Conservation (phyloP, 1,140 invertebrate genomes). For the Heliconius hewitsoni region DNA sequence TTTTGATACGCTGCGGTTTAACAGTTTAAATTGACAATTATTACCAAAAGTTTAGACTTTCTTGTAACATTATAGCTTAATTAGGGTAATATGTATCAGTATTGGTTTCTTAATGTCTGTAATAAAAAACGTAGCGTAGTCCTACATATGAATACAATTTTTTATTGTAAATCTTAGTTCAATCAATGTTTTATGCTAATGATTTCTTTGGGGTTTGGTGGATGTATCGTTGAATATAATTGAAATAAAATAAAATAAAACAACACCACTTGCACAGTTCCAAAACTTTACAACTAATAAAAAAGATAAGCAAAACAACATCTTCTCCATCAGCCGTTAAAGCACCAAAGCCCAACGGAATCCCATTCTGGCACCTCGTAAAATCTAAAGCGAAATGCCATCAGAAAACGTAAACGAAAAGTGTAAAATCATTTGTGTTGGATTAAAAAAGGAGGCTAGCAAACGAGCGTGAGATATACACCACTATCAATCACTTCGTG, state of each 20-base stretch:
- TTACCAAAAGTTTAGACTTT: background rate
- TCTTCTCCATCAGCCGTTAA: slow-evolving; percentile 18
- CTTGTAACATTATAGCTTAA: slow-evolving; percentile 15
- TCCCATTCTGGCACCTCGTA: slow-evolving; percentile 34
- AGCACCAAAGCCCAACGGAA: slow-evolving; percentile 10
- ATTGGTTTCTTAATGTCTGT: background rate
- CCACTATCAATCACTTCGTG: slow-evolving; percentile 74
- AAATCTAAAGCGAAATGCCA: slow-evolving; percentile 63
- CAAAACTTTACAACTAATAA: background rate
- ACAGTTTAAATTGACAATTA: slow-evolving; percentile 18
- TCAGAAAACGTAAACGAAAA: slow-evolving; percentile 66
- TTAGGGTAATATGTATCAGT: slow-evolving; percentile 14
- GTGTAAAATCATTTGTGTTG: slow-evolving; percentile 77
- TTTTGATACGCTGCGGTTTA: slow-evolving; percentile 15
- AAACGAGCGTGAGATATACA: slow-evolving; percentile 71
- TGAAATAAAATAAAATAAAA: too few relatives aligned
- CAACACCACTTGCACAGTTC: background rate
- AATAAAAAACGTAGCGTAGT: background rate
- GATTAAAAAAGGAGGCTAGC: slow-evolving; percentile 77
- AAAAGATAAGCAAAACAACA: background rate
- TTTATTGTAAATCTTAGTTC: too few relatives aligned
- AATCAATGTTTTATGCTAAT: too few relatives aligned
- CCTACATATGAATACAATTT: background rate
- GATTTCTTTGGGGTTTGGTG: too few relatives aligned
- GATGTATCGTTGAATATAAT: too few relatives aligned